Conservation (phyloP, 2,888 invertebrate genomes). For the Nomada fabriciana region DNA sequence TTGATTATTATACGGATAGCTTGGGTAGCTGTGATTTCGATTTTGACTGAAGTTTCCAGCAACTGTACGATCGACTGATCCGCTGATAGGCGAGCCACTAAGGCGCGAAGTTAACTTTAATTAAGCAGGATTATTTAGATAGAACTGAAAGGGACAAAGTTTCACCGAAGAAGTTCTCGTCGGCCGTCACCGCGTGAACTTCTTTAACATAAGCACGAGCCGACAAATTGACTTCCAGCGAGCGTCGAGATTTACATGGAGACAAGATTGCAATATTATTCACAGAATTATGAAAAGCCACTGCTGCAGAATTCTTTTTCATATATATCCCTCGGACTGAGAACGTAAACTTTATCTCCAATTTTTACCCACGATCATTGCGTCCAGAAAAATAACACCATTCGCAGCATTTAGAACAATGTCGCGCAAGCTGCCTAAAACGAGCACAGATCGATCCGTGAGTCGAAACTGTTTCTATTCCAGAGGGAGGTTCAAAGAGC, state of each 20-base stretch:
- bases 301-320: too few relatives aligned
- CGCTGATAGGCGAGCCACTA: conserved; percentile 20
- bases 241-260: conserved; percentile 4
- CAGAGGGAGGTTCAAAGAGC: not conserved
- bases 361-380: too few relatives aligned
- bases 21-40: not conserved
- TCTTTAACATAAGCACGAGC: conserved; percentile 32
- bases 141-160: conserved; percentile 73
- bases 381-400: too few relatives aligned
- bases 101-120: conserved; percentile 68
- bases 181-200: conserved; percentile 6
- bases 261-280: not conserved
- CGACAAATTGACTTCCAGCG: conserved; percentile 5
- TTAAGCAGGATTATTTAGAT: conserved; percentile 70
- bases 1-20: not conserved
- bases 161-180: conserved; percentile 64
- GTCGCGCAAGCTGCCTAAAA: conserved; percentile 19
- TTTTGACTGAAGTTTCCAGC: not conserved
- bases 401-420: conserved; percentile 15
- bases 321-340: too few relatives aligned
- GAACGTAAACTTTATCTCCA: too few relatives aligned
- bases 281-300: not conserved
- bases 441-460: conserved; percentile 20
- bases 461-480: conserved; percentile 42
- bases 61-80: conserved; percentile 45